Percentiles rank a stretch among this genome's conserved stretches.
Evolutionary conservation across 2,113 vertebrate species (phyloP).

Genomic region (Myanophis thanlyinensis): DNA sequence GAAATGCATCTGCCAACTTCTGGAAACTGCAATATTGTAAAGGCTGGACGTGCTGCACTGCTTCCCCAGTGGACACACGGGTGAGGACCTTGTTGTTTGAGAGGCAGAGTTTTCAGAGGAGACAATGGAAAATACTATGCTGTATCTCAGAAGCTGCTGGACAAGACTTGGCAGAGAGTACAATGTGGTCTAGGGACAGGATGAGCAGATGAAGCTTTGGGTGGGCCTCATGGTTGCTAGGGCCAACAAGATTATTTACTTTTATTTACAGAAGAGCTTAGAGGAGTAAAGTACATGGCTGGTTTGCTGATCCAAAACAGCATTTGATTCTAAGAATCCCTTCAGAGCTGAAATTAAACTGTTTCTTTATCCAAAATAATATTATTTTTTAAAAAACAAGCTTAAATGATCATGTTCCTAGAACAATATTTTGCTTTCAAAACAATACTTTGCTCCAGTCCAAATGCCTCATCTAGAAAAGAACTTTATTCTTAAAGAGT

Average conservation of each 20-base stretch:
- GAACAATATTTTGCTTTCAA: neutral
- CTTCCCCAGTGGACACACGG: neutral
- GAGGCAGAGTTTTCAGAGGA: neutral
- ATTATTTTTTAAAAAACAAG: neutral
- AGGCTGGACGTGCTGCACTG: neutral
- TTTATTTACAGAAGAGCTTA: neutral
- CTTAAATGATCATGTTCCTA: neutral
- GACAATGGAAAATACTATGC: neutral
- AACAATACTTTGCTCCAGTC: neutral
- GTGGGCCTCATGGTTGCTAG: neutral
- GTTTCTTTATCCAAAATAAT: neutral
- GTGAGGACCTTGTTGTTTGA: neutral
- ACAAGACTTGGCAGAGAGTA: neutral
- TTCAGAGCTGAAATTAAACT: neutral
- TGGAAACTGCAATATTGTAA: neutral
- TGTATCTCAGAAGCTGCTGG: neutral
- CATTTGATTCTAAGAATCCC: neutral
- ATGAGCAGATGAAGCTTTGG: neutral
- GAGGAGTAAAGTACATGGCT: neutral
- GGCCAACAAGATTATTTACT: neutral
- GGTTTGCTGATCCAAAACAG: neutral
- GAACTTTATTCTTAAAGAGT: neutral
- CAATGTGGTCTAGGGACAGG: neutral
- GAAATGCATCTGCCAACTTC: neutral
- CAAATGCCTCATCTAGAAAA: neutral